These are phyloP conservation scores for Isurus oxyrinchus DNA, from an alignment of 2,113 vertebrate species.

Conservation along the genomic window DNA sequence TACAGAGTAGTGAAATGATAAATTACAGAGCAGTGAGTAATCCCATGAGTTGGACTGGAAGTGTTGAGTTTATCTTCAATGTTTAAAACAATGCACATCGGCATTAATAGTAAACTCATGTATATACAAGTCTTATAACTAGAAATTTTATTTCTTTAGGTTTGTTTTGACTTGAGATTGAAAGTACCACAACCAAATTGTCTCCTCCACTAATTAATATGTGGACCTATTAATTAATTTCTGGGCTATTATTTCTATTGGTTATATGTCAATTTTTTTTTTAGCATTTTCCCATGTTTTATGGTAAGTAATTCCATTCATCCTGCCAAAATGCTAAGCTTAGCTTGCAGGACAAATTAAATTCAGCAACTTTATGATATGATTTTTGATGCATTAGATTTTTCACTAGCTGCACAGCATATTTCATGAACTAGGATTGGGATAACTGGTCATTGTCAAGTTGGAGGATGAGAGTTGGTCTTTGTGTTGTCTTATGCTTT, in stretches of 20 bases:
- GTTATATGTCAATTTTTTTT: neutral
- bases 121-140: neutral
- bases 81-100: neutral
- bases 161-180: neutral
- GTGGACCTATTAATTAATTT: neutral
- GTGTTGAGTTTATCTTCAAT: neutral
- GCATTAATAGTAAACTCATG: neutral
- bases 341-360: neutral
- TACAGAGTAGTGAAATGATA: neutral
- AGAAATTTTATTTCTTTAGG: neutral
- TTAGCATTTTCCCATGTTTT: neutral
- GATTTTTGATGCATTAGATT: neutral
- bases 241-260: neutral
- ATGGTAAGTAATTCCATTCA: neutral
- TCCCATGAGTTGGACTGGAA: neutral
- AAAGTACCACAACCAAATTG: neutral
- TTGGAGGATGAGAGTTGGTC: neutral
- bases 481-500: neutral
- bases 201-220: neutral
- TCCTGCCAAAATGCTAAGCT: neutral
- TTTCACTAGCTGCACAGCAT: neutral
- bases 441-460: neutral
- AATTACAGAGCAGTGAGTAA: neutral
- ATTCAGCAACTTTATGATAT: neutral
- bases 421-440: neutral